phyloP scores from a whole-genome alignment of 2,888 invertebrate species.

The Brenthis hecate region DNA sequence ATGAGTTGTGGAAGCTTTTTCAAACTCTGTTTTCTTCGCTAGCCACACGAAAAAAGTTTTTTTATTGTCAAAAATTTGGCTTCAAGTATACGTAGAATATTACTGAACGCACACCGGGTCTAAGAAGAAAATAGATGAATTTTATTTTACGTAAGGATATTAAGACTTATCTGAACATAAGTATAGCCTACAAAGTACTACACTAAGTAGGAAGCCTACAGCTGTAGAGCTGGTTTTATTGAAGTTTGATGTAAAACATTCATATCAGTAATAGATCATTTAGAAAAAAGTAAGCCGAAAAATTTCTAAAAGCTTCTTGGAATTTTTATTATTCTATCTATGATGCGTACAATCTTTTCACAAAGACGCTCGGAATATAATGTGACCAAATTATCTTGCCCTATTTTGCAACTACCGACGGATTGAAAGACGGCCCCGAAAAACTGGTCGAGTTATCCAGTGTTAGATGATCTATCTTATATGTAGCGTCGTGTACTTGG shows the following conservation, averaged over 20 bases:
- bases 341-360: constrained; percentile 30
- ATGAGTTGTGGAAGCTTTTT: too few species aligned
- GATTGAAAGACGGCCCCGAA: constrained; percentile 3
- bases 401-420: background rate
- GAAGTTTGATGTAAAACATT: constrained; percentile 27
- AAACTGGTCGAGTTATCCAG: constrained; percentile 21
- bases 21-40: too few species aligned
- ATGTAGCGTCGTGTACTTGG: constrained; percentile 30
- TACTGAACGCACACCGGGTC: too few species aligned
- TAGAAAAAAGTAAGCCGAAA: background rate
- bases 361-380: constrained; percentile 21
- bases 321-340: constrained; percentile 27
- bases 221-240: too few species aligned
- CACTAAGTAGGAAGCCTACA: too few species aligned
- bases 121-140: too few species aligned
- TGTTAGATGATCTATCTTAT: constrained; percentile 27
- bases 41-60: too few species aligned
- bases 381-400: constrained; percentile 8
- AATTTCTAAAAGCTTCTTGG: constrained; percentile 10
- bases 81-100: too few species aligned
- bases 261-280: constrained; percentile 3
- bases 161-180: too few species aligned
- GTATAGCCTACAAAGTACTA: too few species aligned
- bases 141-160: too few species aligned
- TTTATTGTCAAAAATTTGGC: too few species aligned